Base-by-base conservation (phyloP, 2,113 vertebrate genomes). In the Ranitomeya imitator region DNA sequence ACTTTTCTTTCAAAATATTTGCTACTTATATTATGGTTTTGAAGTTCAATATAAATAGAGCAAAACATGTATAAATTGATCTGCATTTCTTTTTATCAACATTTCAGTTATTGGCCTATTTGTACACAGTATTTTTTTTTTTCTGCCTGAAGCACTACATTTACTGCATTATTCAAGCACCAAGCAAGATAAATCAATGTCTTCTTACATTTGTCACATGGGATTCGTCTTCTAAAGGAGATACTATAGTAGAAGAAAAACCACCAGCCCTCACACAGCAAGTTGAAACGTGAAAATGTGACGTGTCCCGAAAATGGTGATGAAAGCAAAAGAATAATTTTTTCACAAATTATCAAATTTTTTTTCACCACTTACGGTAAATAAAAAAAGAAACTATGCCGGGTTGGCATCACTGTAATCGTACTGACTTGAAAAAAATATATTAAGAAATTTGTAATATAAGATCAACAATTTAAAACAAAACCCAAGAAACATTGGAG, bases 141-240 rank as follows among this genome's bases (percentile, higher is more conserved):
- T 52, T 52, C 45, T 76, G 73, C 73, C 37, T 37, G 18, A 15
- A 52, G 73, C 73, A 19, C 52, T 76, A 76, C 73, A 76, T 52
- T 76, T 76, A 76, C 45, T 76, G 45, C 73, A 76, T 76, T 76
- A 76, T 76, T 76, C 45, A 76, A 16, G 12, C 45, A 76, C 16
- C 73, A 76, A 21, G 45, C 18, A 76, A 51, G 18, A 76, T 76
- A 76, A 52, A 76, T 76, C 18, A 76, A 14, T 52, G 73, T 76
- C 73, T 51, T 52, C 45, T 76, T 76, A 51, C 21, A 76, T 76
- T 76, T 76, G 73, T 76, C 73, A 76, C 18, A 18, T 76, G 45
- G 37, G 73, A 52, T 76, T 52, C 73, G 52, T 21, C 45, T 76
- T 73, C 67, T 73, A 71, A 71, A 71, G 23, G 4, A 26, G 16